Base-by-base conservation (phyloP, 2,797 vertebrate species). In the Microchirus variegatus region DNA sequence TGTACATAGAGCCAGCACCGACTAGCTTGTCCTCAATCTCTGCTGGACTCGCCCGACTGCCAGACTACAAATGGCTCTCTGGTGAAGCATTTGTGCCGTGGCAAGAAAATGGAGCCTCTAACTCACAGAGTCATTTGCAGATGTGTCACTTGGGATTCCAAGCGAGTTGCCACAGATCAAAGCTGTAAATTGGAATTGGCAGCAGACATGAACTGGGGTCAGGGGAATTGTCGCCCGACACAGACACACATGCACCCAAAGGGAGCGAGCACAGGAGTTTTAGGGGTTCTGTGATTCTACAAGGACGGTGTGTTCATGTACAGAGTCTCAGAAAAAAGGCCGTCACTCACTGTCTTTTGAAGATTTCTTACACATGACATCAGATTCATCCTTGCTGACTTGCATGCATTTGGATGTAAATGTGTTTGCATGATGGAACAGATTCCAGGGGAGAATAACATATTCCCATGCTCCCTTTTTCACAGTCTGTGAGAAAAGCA, bases 41-140 rank as follows among this genome's bases (percentile, higher is more conserved):
- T 61, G 70, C 69, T 75, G 60, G 46, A 62, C 77, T 81, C 63
- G 75, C 67, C 67, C 75, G 83, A 82, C 80, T 65, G 76, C 75
- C 53, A 57, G 75, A 78, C 79, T 73, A 60, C 64, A 86, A 92
- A 91, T 76, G 78, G 85, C 90, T 82, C 91, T 91, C 93, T 75
- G 46, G 91, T 89, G 91, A 70, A 85, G 83, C 86, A 77, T 94
- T 94, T 89, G 75, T 82, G 70, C 79, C 66, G 77, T 77, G 83
- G 89, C 81, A 89, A 89, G 92, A 90, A 94, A 95, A 96, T 95
- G 92, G 88, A 94, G 90, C 89, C 93, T 90, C 91, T 94, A 94
- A 95, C 92, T 93, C 93, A 94, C 73, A 56, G 67, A 90, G 90
- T 90, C 87, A 90, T 90, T 90, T 90, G 83, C 83, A 75, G 85